Conservation (phyloP, 2,888 invertebrate genomes). For the Notodonta dromedarius region DNA sequence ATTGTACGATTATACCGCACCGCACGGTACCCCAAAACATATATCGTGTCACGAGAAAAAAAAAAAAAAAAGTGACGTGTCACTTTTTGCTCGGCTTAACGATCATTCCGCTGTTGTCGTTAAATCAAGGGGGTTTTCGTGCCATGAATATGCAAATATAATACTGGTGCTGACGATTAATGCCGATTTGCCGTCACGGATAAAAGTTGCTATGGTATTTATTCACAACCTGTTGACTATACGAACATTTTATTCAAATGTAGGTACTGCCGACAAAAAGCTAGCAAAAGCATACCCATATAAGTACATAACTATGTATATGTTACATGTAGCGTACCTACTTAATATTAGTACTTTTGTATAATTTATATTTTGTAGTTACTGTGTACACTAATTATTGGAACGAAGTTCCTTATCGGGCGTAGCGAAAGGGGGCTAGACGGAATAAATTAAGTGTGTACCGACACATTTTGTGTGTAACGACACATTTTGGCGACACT, state of each 20-base stretch:
- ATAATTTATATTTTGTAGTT: too few relatives aligned
- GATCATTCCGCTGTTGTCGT: conserved; percentile 62
- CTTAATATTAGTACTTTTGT: too few relatives aligned
- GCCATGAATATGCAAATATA: conserved; percentile 72
- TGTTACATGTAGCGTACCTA: too few relatives aligned
- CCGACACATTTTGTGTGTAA: too few relatives aligned
- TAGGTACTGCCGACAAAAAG: background rate
- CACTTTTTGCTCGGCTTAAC: conserved; percentile 62
- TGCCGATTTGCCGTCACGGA: conserved; percentile 55
- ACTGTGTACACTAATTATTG: too few relatives aligned
- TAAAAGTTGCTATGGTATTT: conserved; percentile 47
- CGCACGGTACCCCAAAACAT: conserved; percentile 38
- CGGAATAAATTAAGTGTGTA: too few relatives aligned
- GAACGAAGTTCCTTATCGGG: too few relatives aligned
- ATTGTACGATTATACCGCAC: conserved; percentile 14
- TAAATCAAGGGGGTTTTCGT: conserved; percentile 62
- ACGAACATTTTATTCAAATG: conserved; percentile 5
- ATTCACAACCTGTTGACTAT: conserved; percentile 54
- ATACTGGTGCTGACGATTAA: conserved; percentile 61
- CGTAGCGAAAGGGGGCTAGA: too few relatives aligned
- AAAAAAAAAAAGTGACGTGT: conserved; percentile 57
- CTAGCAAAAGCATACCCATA: too few relatives aligned
- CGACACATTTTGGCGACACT: too few relatives aligned
- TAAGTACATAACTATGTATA: too few relatives aligned
- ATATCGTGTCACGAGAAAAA: conserved; percentile 47